A percentile compares a stretch with the other conserved stretches of the same genome.
Conservation (phyloP, 2,113 vertebrate genomes). For the Puma concolor region DNA sequence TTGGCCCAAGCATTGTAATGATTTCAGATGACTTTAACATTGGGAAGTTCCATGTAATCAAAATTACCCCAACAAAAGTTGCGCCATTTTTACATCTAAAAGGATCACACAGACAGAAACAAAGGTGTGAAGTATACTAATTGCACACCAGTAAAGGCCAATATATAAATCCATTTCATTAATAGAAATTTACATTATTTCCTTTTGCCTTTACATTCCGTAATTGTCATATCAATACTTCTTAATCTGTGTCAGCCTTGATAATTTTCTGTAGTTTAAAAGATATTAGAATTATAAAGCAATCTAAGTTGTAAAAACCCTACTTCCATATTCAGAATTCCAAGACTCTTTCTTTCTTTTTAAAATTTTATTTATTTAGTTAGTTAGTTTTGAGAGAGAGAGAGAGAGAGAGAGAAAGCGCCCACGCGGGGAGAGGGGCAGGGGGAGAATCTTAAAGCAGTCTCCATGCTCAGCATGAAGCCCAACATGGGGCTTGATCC, state of each 20-base stretch:
- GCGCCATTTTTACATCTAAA: not conserved
- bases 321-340: conserved; percentile 22
- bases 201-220: not conserved
- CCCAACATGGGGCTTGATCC: too few relatives aligned
- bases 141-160: not conserved
- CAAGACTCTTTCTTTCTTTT: not conserved
- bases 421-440: too few relatives aligned
- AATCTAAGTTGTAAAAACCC: conserved; percentile 19
- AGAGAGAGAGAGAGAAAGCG: too few relatives aligned
- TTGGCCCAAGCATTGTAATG: not conserved
- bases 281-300: conserved; percentile 47
- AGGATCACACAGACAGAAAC: not conserved
- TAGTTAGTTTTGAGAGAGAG: too few relatives aligned
- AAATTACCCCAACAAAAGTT: not conserved
- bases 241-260: not conserved
- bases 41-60: not conserved
- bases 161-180: not conserved
- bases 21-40: not conserved
- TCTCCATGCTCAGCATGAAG: too few relatives aligned
- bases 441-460: too few relatives aligned
- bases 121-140: not conserved
- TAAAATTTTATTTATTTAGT: too few relatives aligned
- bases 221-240: not conserved
- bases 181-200: not conserved
- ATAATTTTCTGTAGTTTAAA: conserved; percentile 19